Evolutionary conservation across 2,797 vertebrate species (phyloP), one percentile per base, ranked within the genome.

Genomic region (Alca torda): DNA sequence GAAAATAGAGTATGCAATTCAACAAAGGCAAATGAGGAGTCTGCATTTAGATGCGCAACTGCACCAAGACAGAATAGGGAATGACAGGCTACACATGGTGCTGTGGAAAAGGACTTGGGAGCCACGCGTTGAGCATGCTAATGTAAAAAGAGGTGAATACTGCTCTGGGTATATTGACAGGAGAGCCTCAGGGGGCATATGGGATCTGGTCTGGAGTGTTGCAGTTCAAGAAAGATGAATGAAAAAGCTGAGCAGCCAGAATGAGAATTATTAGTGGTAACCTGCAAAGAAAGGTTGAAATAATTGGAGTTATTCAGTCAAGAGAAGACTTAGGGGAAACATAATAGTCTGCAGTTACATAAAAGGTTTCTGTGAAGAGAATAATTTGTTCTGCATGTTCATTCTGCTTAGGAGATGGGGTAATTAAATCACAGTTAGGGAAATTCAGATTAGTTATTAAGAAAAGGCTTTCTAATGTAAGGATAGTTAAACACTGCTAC

Each of bases 401-500:
- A 39, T 86, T 88, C 84, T 80, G 56, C 73, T 86, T 59, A 37
- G 73, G 57, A 86, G 60, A 74, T 26, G 43, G 46, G 46, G 79
- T 83, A 89, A 95, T 93, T 94, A 85, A 93, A 85, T 83, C 68
- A 88, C 85, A 87, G 79, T 69, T 78, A 70, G 64, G 26, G 77
- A 90, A 84, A 70, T 86, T 90, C 90, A 84, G 80, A 73, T 84
- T 48, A 68, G 64, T 94, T 91, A 80, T 88, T 86, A 70, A 87
- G 81, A 89, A 72, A 91, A 86, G 41, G 37, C 73, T 83, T 39
- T 43, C 73, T 72, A 78, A 8, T 24, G 31, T 60, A 84, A 84
- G 83, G 48, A 51, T 24, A 45, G 48, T 74, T 64, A 80, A 91
- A 57, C 31, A 31, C 59, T 64, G 48, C 51, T 63, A 74, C 70